Base-by-base conservation (phyloP, 2,888 invertebrate species). In the Candidula unifasciata region DNA sequence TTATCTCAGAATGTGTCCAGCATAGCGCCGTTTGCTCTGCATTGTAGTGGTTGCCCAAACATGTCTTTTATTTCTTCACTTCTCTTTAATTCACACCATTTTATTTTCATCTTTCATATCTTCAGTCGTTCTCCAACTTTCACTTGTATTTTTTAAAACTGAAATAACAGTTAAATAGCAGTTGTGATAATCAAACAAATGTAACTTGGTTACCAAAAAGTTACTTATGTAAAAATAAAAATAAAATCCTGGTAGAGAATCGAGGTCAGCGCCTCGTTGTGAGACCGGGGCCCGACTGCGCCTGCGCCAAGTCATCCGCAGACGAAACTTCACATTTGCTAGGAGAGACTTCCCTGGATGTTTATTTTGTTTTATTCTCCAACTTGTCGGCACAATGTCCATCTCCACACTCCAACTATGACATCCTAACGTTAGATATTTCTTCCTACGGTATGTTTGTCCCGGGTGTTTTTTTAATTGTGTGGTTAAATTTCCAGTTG, bases 221-320 rank as follows among this genome's bases (percentile, higher is more conserved):
- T 71, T 37, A 37, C 71, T 71, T 35, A 71, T 37, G 24, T 16
- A 71, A 37, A 71, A n/a, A 35, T 71, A 24, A n/a, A n/a, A n/a
- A n/a, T n/a, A n/a, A n/a, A n/a, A n/a, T n/a, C 71, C 71, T 18
- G 35, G 71, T 71, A 24, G 60, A 27, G 60, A 57, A 81, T 81
- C 10, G 66, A 57, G 83, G 83, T 52, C 77, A 83, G 52, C 18
- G 83, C 83, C 83, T 83, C 83, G 78, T 79, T 83, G 37, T 57
- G 57, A 79, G 79, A 83, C 57, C 44, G 79, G 71, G 71, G 79
- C 83, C 64, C 64, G 73, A 79, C 64, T 79, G 83, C 83, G 83
- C 77, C 71, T 83, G 83, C 83, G 83, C 64, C 71, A 30, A 69
- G 69, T n/a, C 30, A 57, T 77, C 69, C 33, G 37, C 35, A 83